phyloP scores from a whole-genome alignment of 2,888 invertebrate species.

The Orchesella flavescens region DNA sequence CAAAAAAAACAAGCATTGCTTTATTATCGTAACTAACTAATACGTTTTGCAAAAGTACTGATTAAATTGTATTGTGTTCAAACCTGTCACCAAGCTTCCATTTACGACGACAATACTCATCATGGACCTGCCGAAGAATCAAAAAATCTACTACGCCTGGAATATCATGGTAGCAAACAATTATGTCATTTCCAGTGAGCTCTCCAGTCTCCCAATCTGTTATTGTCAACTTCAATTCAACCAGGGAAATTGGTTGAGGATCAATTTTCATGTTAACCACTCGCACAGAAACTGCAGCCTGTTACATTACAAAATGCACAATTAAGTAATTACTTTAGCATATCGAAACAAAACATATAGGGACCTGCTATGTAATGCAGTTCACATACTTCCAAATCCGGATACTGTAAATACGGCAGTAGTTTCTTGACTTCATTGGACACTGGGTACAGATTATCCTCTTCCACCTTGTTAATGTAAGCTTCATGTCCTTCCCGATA shows the following conservation, averaged over 20 bases:
- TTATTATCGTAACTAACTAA: too few relatives aligned
- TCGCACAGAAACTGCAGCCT: conserved; percentile 76
- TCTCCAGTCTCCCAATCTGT: conserved; percentile 81
- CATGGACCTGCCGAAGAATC: conserved; percentile 91
- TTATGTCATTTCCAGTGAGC: conserved; percentile 80
- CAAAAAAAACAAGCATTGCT: too few relatives aligned
- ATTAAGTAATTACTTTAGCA: not conserved
- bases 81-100: conserved; percentile 83
- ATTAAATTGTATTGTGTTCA: too few relatives aligned
- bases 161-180: conserved; percentile 96
- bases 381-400: conserved; percentile 51
- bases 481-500: conserved; percentile 79
- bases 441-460: conserved; percentile 88
- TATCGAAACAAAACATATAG: not conserved
- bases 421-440: conserved; percentile 71
- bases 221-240: conserved; percentile 87
- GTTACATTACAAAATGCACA: too few relatives aligned
- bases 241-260: conserved; percentile 91
- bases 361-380: not conserved
- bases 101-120: conserved; percentile 83
- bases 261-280: conserved; percentile 93
- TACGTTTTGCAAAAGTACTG: too few relatives aligned
- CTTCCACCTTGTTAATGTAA: conserved; percentile 89
- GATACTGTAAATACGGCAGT: conserved; percentile 73
- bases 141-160: conserved; percentile 97